phyloP scores from a whole-genome alignment of 2,113 vertebrate species.

The Anseranas semipalmata region DNA sequence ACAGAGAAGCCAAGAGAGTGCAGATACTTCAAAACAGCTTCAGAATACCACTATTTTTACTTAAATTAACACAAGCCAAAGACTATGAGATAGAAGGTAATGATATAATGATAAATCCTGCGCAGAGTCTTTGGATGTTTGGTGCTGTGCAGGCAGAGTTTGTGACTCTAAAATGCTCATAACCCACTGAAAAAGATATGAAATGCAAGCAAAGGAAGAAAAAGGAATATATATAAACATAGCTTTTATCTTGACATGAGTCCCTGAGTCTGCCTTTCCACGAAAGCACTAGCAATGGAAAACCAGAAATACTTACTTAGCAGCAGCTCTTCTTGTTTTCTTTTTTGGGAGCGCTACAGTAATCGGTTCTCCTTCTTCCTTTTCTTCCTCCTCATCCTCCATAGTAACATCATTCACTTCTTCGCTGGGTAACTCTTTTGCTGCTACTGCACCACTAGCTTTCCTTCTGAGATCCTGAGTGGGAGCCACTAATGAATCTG shows the following conservation, averaged over 20 bases:
- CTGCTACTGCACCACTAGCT: background rate
- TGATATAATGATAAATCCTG: background rate
- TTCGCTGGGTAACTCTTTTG: slow-evolving; percentile 28
- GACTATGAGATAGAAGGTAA: background rate
- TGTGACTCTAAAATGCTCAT: background rate
- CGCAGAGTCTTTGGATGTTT: background rate
- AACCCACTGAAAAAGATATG: background rate
- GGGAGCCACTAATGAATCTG: slow-evolving; percentile 90
- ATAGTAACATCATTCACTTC: slow-evolving; percentile 41
- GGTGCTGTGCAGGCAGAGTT: background rate
- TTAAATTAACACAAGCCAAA: background rate
- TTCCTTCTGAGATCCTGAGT: slow-evolving; percentile 87
- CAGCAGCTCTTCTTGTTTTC: slow-evolving; percentile 87
- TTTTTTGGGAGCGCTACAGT: slow-evolving; percentile 72
- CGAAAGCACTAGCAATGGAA: background rate
- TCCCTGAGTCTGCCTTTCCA: background rate
- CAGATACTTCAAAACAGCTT: background rate
- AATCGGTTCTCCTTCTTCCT: slow-evolving; percentile 60
- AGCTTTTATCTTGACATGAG: background rate
- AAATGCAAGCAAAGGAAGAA: background rate
- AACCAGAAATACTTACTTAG: slow-evolving; percentile 83
- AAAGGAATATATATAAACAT: background rate
- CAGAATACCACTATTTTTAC: background rate
- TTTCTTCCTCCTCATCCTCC: slow-evolving; percentile 68
- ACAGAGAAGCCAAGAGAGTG: background rate